Conservation (phyloP, 2,797 vertebrate genomes). For the Tauraco hartlaubi region DNA sequence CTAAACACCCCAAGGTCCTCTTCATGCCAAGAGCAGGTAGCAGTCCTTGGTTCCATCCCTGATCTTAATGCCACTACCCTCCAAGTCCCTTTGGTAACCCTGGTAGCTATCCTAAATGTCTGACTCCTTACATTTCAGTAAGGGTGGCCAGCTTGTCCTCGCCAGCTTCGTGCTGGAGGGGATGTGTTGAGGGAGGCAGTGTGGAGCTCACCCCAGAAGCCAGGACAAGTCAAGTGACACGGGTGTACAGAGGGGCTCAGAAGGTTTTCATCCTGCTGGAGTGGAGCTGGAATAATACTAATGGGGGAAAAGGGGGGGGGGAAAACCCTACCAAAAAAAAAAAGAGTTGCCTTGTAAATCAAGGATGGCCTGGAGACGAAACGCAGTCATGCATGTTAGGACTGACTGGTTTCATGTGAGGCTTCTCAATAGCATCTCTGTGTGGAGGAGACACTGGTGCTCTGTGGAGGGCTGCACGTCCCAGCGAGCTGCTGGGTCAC, state of each 20-base stretch:
- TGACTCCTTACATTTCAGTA: fast-evolving
- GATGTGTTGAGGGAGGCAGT: background rate
- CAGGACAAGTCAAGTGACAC: constrained; percentile 41
- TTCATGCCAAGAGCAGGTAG: background rate
- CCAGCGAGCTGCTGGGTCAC: constrained; percentile 54
- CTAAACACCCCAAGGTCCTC: background rate
- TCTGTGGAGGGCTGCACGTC: constrained; percentile 45
- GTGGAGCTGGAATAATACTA: background rate
- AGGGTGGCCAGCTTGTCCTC: too few species aligned
- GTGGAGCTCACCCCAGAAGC: background rate
- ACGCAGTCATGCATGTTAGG: constrained; percentile 10
- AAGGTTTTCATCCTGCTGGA: background rate
- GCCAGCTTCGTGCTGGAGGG: background rate
- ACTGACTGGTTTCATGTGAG: constrained; percentile 61
- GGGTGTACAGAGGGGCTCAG: background rate
- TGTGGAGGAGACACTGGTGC: constrained; percentile 53
- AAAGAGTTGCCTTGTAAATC: background rate
- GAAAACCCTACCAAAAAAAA: background rate
- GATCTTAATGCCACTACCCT: background rate
- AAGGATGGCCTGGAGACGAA: background rate
- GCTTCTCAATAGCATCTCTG: constrained; percentile 63
- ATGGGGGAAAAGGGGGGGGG: fast-evolving
- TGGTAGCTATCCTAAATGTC: background rate
- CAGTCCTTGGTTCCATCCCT: background rate
- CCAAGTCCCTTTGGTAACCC: background rate